These are phyloP conservation scores for Tachypleus tridentatus DNA, from an alignment of 1,140 invertebrate species.

Conservation along the genomic window DNA sequence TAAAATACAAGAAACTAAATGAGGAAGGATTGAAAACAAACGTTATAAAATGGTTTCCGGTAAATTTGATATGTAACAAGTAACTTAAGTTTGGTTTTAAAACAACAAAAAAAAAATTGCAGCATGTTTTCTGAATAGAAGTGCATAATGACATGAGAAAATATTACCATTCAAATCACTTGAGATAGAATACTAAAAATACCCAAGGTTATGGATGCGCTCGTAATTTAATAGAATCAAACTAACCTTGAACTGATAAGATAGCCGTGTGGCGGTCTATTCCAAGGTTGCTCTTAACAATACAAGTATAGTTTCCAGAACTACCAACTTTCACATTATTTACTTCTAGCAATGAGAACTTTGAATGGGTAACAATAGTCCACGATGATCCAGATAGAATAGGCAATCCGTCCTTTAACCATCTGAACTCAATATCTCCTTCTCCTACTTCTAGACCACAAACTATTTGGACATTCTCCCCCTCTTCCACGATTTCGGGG, in stretches of 20 bases:
- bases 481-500: conserved; percentile 12
- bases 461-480: conserved; percentile 9
- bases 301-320: conserved; percentile 51
- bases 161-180: too few relatives aligned
- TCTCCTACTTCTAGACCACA: conserved; percentile 8
- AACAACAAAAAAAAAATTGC: too few relatives aligned
- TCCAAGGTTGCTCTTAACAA: conserved; percentile 39
- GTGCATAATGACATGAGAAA: too few relatives aligned
- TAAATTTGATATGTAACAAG: too few relatives aligned
- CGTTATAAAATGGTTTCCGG: too few relatives aligned
- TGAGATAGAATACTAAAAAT: too few relatives aligned
- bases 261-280: conserved; percentile 16
- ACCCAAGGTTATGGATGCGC: too few relatives aligned
- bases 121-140: too few relatives aligned
- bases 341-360: conserved; percentile 29
- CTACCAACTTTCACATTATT: conserved; percentile 29
- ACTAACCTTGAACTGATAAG: conserved; percentile 21
- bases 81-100: too few relatives aligned
- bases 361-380: conserved; percentile 6
- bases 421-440: conserved; percentile 8
- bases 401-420: conserved; percentile 11
- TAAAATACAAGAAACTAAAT: too few relatives aligned
- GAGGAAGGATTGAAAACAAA: too few relatives aligned
- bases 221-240: too few relatives aligned
- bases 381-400: neutral